Evolutionary conservation across 2,113 vertebrate genomes (phyloP), one percentile per base, ranked within the genome.

Genomic region (Nibea albiflora): DNA sequence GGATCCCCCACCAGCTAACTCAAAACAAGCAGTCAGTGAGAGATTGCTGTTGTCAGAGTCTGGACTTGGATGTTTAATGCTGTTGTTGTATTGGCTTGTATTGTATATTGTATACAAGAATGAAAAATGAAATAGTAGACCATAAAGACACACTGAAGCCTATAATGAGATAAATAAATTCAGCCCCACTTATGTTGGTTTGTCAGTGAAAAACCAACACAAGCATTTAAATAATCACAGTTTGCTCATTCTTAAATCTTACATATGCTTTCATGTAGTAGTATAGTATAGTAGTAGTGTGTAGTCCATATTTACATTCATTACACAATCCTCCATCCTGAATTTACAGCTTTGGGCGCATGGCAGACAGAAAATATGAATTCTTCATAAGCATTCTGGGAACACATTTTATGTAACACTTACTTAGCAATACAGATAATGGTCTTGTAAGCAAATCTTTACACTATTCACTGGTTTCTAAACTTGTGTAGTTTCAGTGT

Each of bases 181-280:
- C 17, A 71, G 47, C 28, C 47, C 19, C 12, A 2, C 24, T 26
- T 26, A 26, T 26, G 24, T 26, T 26, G 24, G 24, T 26, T 26
- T 26, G 24, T 26, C n/a, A 61, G 57, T 58, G 60, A 35, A 31
- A 65, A 68, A 26, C 44, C 44, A 53, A 74, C 58, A 56, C 9
- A 63, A 57, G 16, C 53, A 80, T 60, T 80, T 87, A 11, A 11
- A 75, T 75, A 54, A 75, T 85, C 39, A 16, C 49, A 22, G 28
- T 56, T 44, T 49, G 16, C 46, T 78, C 69, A 66, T 85, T 81
- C 39, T 62, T 20, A 75, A 87, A 61, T 82, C 76, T 85, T 64
- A 70, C 69, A 47, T 10, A 2, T 7, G n/a, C 28, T 73, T 66
- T 35, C 2, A 69, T 87, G 79, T 78, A 76, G 81, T 87, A n/a